Conservation (phyloP, 2,888 invertebrate genomes). For the Brachypalpus laphriformis region DNA sequence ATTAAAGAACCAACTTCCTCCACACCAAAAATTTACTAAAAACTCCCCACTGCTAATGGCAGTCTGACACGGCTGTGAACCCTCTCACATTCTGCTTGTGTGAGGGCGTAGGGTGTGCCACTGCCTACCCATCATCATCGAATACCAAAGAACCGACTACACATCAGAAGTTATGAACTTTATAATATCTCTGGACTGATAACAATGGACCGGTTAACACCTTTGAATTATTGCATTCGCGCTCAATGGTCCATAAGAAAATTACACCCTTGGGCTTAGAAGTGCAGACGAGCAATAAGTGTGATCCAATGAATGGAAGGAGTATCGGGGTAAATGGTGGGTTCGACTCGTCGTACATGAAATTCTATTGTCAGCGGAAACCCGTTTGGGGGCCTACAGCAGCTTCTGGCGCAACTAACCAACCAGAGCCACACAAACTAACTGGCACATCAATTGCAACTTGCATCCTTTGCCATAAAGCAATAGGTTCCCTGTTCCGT, state of each 20-base stretch:
- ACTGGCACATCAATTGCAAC: conserved; percentile 57
- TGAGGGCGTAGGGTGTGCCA: conserved; percentile 12
- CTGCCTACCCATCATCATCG: conserved; percentile 27
- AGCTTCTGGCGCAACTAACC: conserved; percentile 35
- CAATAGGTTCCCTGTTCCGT: conserved; percentile 65
- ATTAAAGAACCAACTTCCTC: conserved; percentile 13
- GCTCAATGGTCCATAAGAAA: conserved; percentile 65
- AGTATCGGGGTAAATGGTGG: conserved; percentile 9
- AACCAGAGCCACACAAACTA: conserved; percentile 36
- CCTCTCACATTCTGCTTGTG: conserved; percentile 6
- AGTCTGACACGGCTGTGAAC: conserved; percentile 7
- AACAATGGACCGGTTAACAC: conserved; percentile 66
- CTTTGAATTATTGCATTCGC: conserved; percentile 65
- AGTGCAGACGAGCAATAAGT: conserved; percentile 40
- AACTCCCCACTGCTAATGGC: conserved; percentile 8
- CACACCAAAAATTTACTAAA: conserved; percentile 10
- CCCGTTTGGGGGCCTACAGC: conserved; percentile 5
- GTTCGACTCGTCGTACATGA: conserved; percentile 40
- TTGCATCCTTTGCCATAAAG: conserved; percentile 54
- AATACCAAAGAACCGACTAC: conserved; percentile 39
- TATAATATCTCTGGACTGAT: conserved; percentile 49
- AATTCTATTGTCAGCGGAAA: conserved; percentile 56
- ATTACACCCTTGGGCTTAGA: conserved; percentile 56
- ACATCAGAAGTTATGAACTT: conserved; percentile 65
- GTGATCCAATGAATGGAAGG: conserved; percentile 12